Evolutionary conservation across 2,797 vertebrate species (phyloP), one percentile per base, ranked within the genome.

Genomic region (Parambassis ranga): DNA sequence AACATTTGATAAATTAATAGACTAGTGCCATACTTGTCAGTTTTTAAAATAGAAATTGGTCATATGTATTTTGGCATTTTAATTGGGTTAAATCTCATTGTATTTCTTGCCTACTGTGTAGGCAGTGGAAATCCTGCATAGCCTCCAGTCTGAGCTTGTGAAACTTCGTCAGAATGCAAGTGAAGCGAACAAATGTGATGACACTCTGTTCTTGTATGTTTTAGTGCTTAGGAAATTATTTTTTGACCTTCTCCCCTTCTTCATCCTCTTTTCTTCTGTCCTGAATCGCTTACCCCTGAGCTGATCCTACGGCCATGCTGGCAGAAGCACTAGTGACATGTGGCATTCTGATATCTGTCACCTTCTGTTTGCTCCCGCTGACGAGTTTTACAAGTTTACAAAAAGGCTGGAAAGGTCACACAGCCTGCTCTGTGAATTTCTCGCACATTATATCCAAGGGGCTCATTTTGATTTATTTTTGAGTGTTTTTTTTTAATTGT

Each of bases 331-430:
- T 60, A 59, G 67, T 88, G 88, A 88, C 85, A 79, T 76, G 77
- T 75, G 80, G 80, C 77, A 75, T 86, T 89, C 73, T 82, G 84
- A 90, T 88, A 87, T 86, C 80, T 89, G 90, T 89, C 90, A 88
- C 85, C 79, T 90, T 79, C 59, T 77, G 73, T 91, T 87, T 72
- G 41, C 43, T 66, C 73, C 65, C 26, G 46, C 77, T 35, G 3
- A 73, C 51, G 70, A 74, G 72, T 77, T 78, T 77, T 73, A 59
- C 68, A 75, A 87, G 76, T 85, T 87, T 84, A 87, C 79, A 75
- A 85, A 83, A 84, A 75, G 62, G 73, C 77, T 77, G 53, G 27
- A 90, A 89, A 90, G 88, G 88, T 89, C 87, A 88, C 49, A 11
- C 65, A 66, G 80, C 57, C 58, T 52, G 79, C 51, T 82, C 71